phyloP scores from a whole-genome alignment of 2,113 vertebrate species.

The Cardinalis cardinalis region DNA sequence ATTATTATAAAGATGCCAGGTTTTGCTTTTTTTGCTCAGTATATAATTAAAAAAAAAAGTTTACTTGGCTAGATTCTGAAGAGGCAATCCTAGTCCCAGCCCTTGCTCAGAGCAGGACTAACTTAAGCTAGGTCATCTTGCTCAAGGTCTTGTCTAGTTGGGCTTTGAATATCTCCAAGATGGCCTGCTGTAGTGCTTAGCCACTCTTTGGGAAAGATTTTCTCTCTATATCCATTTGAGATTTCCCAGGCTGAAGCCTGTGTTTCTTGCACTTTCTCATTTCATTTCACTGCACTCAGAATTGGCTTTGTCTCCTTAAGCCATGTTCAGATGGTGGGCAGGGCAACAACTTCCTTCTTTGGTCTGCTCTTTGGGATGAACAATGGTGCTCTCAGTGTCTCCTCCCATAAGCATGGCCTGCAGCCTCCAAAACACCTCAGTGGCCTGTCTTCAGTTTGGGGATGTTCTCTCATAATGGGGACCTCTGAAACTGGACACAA shows the following conservation, averaged over 20 bases:
- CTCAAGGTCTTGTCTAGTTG: background rate
- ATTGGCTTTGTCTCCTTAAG: background rate
- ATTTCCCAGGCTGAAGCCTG: background rate
- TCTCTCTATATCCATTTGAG: background rate
- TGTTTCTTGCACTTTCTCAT: background rate
- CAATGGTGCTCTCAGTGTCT: background rate
- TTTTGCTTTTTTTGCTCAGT: background rate
- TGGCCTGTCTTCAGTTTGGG: background rate
- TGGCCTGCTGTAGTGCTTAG: background rate
- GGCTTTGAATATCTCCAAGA: background rate
- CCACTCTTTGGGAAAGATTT: background rate
- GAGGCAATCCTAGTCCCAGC: background rate
- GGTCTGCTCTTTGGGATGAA: background rate
- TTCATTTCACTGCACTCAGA: background rate
- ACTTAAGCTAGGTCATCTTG: background rate
- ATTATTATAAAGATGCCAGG: background rate
- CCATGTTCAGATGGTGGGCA: background rate
- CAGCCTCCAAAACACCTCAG: background rate
- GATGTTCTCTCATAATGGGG: background rate
- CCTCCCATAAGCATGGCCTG: background rate
- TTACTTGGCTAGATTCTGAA: background rate
- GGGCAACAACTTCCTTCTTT: background rate
- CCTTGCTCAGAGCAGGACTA: background rate
- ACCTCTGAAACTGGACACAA: accelerated
- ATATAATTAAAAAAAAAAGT: background rate